phyloP scores from a whole-genome alignment of 2,113 vertebrate genomes.

The Scomber japonicus region DNA sequence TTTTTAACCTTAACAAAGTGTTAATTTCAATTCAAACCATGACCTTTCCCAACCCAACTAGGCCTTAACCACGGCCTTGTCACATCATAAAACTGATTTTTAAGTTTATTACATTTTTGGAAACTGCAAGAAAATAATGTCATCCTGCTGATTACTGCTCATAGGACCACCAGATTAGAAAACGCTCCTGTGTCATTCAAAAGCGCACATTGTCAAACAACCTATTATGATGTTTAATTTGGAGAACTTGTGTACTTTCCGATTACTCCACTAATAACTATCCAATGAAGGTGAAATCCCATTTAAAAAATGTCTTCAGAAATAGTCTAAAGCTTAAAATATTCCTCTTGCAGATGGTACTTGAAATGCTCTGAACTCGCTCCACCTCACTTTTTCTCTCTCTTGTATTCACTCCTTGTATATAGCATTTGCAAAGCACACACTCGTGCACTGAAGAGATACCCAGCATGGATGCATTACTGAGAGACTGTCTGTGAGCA shows the following conservation, averaged over 20 bases:
- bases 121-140: too few species aligned
- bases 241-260: neutral
- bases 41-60: too few species aligned
- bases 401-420: conserved; percentile 66
- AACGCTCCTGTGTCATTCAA: too few species aligned
- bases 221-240: too few species aligned
- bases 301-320: conserved; percentile 22
- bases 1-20: too few species aligned
- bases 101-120: too few species aligned
- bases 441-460: conserved; percentile 73
- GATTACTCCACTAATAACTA: conserved; percentile 10
- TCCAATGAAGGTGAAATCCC: conserved; percentile 22
- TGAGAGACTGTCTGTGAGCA: conserved; percentile 84
- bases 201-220: too few species aligned
- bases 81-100: too few species aligned
- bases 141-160: too few species aligned
- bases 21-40: too few species aligned
- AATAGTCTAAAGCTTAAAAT: conserved; percentile 31
- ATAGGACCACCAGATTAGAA: too few species aligned
- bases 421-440: conserved; percentile 79
- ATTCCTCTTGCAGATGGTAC: conserved; percentile 5
- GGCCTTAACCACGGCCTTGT: too few species aligned
- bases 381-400: conserved; percentile 17
- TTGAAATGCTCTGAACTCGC: conserved; percentile 55
- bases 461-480: conserved; percentile 81